Evolutionary conservation across 1,140 invertebrate genomes (phyloP).

Genomic region (Cardiocondyla obscurior): DNA sequence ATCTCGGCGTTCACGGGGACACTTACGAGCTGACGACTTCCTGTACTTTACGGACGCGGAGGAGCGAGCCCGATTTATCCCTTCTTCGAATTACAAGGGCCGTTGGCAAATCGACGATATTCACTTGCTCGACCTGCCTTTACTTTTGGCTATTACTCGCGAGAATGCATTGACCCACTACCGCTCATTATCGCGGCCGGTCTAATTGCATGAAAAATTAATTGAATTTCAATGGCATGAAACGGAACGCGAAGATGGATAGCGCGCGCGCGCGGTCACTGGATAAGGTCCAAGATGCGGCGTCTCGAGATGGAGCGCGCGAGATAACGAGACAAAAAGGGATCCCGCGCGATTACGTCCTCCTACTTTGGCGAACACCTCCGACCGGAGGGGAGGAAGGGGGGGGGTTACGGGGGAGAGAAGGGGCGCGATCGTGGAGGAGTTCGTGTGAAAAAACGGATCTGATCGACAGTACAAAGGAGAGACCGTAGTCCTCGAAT

Average conservation of each 20-base stretch:
- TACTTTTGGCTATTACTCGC: neutral
- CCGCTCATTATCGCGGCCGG: constrained; percentile 28
- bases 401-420: too few species aligned
- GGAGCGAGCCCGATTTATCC: constrained; percentile 1
- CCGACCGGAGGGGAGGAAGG: constrained; percentile 5
- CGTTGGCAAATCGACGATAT: constrained; percentile 36
- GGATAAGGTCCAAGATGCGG: constrained; percentile 57
- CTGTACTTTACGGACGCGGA: neutral
- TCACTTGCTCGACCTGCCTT: constrained; percentile 3
- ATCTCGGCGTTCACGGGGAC: neutral
- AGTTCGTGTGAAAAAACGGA: constrained; percentile 18
- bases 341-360: constrained; percentile 7
- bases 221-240: constrained; percentile 59
- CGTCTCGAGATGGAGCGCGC: constrained; percentile 15
- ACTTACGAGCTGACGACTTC: neutral
- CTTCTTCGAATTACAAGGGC: neutral
- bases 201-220: constrained; percentile 68
- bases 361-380: neutral
- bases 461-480: constrained; percentile 67
- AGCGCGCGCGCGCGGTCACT: neutral
- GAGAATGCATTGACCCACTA: constrained; percentile 53
- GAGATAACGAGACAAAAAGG: constrained; percentile 33
- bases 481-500: constrained; percentile 45
- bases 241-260: neutral
- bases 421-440: constrained; percentile 7